Percentiles rank a stretch among this genome's conserved stretches.
Conservation (phyloP, 37 sponge, comb jelly and placozoan species). For the Halisarca cf. caerulea region DNA sequence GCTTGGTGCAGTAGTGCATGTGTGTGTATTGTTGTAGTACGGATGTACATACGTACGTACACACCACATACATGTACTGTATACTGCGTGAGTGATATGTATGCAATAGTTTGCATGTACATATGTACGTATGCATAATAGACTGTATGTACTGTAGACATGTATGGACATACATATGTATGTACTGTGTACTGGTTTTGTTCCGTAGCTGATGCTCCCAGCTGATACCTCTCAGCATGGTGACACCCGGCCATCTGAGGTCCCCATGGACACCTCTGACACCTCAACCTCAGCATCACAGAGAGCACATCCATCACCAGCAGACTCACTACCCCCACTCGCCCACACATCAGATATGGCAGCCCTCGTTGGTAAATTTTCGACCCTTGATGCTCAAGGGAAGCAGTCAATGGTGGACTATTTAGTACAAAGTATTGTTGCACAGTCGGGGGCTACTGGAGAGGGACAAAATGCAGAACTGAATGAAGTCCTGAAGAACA, state of each 20-base stretch:
- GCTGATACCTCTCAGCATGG: no score
- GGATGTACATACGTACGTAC: constrained; percentile 1
- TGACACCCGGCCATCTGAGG: neutral
- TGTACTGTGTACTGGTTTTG: neutral
- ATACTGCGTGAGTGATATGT: neutral
- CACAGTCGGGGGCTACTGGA: neutral
- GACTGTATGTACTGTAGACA: neutral
- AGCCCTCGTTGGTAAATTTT: no score
- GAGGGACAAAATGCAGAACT: neutral
- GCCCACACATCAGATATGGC: no score
- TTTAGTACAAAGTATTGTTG: neutral
- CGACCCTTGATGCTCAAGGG: neutral
- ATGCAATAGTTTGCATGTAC: neutral
- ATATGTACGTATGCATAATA: neutral
- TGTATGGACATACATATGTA: neutral
- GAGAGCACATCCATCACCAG: neutral
- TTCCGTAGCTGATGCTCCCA: no score
- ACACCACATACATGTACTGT: neutral
- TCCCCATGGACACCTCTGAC: neutral
- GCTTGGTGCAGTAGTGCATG: no score
- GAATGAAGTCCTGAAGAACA: neutral
- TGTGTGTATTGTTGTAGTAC: neutral
- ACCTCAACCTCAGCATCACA: neutral
- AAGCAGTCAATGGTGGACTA: neutral
- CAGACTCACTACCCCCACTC: no score